Conservation (phyloP, 2,888 invertebrate species). For the Platycnemis pennipes region DNA sequence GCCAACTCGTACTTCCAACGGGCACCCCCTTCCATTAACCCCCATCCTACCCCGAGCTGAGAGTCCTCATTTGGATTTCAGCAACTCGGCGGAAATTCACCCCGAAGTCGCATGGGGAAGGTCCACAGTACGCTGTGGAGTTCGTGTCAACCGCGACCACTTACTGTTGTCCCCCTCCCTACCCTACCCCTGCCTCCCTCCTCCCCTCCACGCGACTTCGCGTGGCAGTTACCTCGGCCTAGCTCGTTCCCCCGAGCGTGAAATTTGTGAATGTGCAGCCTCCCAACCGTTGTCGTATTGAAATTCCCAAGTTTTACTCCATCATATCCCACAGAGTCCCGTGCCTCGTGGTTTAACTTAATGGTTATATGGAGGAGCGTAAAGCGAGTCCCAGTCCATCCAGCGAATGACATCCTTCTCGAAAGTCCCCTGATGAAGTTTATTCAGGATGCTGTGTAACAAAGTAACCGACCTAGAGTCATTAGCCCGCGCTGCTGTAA, state of each 20-base stretch:
- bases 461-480: not conserved
- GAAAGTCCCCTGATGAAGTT: not conserved
- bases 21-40: not conserved
- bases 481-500: not conserved
- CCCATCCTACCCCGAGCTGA: not conserved
- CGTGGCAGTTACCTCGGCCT: not conserved
- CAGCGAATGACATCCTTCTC: too few species aligned
- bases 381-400: not conserved
- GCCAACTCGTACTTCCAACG: not conserved
- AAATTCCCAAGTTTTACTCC: not conserved
- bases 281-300: not conserved
- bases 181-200: not conserved
- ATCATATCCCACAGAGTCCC: not conserved
- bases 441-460: not conserved
- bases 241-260: not conserved
- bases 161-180: not conserved
- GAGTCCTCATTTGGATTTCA: not conserved
- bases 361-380: not conserved
- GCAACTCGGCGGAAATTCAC: not conserved
- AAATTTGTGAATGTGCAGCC: not conserved
- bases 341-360: not conserved
- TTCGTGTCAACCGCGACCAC: not conserved
- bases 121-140: not conserved
- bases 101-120: not conserved
- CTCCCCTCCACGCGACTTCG: not conserved